These are phyloP conservation scores for Parnassius glacialis DNA, from an alignment of 2,888 invertebrate genomes.

Conservation along the genomic window DNA sequence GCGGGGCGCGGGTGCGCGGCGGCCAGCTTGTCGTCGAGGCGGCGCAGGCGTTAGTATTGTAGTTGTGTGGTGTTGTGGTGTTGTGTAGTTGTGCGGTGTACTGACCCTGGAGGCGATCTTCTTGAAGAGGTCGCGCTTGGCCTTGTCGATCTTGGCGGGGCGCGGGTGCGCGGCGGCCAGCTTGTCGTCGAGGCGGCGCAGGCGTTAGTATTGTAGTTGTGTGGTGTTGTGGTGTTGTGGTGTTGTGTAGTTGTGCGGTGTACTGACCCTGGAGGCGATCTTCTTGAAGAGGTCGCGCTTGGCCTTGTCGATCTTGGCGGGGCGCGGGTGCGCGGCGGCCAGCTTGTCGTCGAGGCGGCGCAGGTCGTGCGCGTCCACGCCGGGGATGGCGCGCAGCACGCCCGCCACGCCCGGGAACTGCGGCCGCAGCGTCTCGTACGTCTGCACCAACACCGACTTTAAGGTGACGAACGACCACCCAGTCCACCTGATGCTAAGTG, in stretches of 20 bases:
- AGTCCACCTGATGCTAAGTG: too few species aligned
- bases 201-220: constrained; percentile 30
- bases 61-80: too few species aligned
- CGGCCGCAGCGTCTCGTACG: constrained; percentile 90
- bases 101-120: constrained; percentile 89
- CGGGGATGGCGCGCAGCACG: constrained; percentile 90
- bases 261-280: constrained; percentile 86
- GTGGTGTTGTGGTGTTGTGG: too few species aligned
- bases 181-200: constrained; percentile 93
- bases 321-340: constrained; percentile 82
- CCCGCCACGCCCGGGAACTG: constrained; percentile 86
- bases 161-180: constrained; percentile 83
- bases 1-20: constrained; percentile 84
- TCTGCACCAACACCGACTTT: constrained; percentile 37
- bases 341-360: constrained; percentile 94
- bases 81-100: background rate
- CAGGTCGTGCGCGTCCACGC: constrained; percentile 88
- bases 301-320: constrained; percentile 91
- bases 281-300: constrained; percentile 96
- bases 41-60: constrained; percentile 76
- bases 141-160: constrained; percentile 92
- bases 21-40: constrained; percentile 91
- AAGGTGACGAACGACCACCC: too few species aligned
- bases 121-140: constrained; percentile 94
- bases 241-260: background rate